These are phyloP conservation scores for Diorhabda elongata DNA, from an alignment of 1,140 invertebrate genomes.

Conservation along the genomic window DNA sequence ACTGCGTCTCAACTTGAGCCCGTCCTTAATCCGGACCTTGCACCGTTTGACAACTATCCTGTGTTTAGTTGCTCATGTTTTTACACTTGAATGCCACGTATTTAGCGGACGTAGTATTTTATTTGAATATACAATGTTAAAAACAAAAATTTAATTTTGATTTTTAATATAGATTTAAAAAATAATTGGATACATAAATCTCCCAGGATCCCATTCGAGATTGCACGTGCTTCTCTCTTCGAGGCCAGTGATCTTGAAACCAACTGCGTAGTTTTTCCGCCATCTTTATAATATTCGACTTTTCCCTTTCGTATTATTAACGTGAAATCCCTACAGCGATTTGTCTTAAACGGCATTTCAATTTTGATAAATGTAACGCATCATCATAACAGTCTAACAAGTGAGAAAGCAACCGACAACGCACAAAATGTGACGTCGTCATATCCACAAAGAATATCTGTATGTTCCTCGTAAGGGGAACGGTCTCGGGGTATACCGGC, in stretches of 20 bases:
- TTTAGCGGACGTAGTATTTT: no score
- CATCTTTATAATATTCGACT: not conserved
- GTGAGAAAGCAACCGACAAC: conserved; percentile 8
- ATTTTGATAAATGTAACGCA: not conserved
- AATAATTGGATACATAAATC: no score
- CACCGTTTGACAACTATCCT: no score
- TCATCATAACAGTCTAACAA: conserved; percentile 2
- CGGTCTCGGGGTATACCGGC: conserved; percentile 13
- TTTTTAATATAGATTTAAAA: no score
- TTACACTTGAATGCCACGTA: no score
- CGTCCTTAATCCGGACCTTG: no score
- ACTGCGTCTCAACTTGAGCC: no score
- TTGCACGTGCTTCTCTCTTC: no score
- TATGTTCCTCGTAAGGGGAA: conserved; percentile 15
- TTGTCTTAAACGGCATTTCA: not conserved
- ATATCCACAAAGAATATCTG: conserved; percentile 2
- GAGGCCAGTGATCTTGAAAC: not conserved
- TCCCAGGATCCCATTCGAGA: no score
- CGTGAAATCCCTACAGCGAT: not conserved
- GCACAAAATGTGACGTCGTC: conserved; percentile 31
- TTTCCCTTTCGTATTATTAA: not conserved
- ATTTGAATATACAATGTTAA: no score
- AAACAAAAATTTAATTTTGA: no score
- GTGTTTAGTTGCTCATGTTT: no score
- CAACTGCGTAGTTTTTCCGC: not conserved